A percentile compares a stretch with the other conserved stretches of the same genome.
These are phyloP conservation scores for Aurelia sp. DNA, from an alignment of 30 jellyfish, hydroid and myxozoan species.

Conservation along the genomic window DNA sequence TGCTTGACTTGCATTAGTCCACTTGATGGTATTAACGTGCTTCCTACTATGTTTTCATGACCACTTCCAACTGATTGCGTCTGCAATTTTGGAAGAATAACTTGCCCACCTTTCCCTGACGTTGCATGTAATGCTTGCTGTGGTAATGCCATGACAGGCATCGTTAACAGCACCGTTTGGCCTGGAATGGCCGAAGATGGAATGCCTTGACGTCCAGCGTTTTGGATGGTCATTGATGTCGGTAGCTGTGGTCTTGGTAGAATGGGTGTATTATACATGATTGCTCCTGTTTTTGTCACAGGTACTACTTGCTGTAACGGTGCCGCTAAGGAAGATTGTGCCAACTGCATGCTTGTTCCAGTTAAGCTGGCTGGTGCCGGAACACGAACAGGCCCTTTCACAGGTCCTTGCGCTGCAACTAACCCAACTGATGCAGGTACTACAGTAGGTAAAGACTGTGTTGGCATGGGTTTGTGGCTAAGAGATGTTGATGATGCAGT, in stretches of 20 bases:
- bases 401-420: not conserved
- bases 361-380: not conserved
- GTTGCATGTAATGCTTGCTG: conserved; percentile 28
- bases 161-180: conserved; percentile 41
- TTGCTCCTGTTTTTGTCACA: conserved; percentile 15
- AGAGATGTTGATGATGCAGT: no score
- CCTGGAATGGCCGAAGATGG: conserved; percentile 48
- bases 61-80: not conserved
- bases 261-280: conserved; percentile 57
- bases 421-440: not conserved
- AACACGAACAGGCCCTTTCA: not conserved
- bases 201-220: conserved; percentile 7
- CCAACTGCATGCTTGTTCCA: not conserved
- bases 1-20: no score
- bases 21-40: no score
- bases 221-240: not conserved
- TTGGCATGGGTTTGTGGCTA: no score
- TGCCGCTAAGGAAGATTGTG: not conserved
- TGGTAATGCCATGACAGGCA: conserved; percentile 54
- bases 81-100: not conserved
- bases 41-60: no score
- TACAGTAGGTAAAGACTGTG: not conserved
- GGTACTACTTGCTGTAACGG: conserved; percentile 16
- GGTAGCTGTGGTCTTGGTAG: conserved; percentile 57
- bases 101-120: conserved; percentile 1